Evolutionary conservation across 2,888 invertebrate genomes (phyloP).

Genomic region (Cabera pusaria): DNA sequence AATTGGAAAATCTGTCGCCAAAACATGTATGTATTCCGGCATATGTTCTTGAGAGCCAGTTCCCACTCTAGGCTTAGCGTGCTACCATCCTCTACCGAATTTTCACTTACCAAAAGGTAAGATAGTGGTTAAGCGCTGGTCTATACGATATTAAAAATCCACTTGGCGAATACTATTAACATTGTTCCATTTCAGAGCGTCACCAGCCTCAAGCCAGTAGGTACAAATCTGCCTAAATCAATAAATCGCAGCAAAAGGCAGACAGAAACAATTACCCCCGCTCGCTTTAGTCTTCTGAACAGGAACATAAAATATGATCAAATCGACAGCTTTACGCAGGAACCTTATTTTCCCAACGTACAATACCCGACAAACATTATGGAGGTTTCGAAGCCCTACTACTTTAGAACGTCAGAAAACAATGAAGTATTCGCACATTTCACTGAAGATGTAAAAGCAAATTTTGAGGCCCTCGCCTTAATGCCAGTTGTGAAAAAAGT

Average conservation of each 20-base stretch:
- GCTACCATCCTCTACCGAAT: too few species aligned
- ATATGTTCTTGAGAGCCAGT: too few species aligned
- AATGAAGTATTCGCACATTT: constrained; percentile 46
- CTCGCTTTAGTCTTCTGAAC: constrained; percentile 31
- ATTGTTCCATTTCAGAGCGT: constrained; percentile 34
- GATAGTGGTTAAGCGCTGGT: too few species aligned
- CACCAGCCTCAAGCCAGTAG: constrained; percentile 29
- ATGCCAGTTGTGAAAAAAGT: constrained; percentile 17
- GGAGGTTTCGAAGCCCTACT: constrained; percentile 55
- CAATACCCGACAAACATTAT: constrained; percentile 49
- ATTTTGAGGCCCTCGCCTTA: constrained; percentile 35
- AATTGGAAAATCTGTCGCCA: too few species aligned
- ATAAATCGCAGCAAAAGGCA: constrained; percentile 29
- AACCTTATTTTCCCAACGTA: constrained; percentile 45
- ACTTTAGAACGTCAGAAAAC: constrained; percentile 37
- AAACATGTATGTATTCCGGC: too few species aligned
- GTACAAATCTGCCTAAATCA: too few species aligned
- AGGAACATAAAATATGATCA: constrained; percentile 29
- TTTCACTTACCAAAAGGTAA: too few species aligned
- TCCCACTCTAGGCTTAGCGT: too few species aligned
- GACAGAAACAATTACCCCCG: constrained; percentile 33
- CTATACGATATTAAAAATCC: too few species aligned
- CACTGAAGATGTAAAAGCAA: constrained; percentile 48
- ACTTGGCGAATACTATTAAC: too few species aligned
- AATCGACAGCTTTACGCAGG: constrained; percentile 20